A percentile compares a stretch with the other conserved stretches of the same genome.
Conservation (phyloP, 2,797 vertebrate species). For the Sebastes vulpes region DNA sequence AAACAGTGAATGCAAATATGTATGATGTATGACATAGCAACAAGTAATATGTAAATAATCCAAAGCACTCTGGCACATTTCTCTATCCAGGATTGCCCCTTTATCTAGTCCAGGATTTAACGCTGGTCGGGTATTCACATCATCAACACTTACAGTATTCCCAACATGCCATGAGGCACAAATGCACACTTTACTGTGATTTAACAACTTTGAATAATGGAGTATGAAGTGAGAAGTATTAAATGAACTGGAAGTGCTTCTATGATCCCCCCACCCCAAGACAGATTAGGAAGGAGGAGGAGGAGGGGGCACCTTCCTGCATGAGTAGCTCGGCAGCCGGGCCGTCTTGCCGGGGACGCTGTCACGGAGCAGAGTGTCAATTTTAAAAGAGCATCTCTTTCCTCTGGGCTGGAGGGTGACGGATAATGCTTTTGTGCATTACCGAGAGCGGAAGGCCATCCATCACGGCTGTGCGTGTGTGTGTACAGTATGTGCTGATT, state of each 20-base stretch:
- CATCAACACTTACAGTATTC: background rate
- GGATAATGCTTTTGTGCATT: slow-evolving; percentile 61
- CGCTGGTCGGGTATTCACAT: background rate
- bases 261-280: slow-evolving; percentile 25
- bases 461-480: slow-evolving; percentile 53
- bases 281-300: slow-evolving; percentile 34
- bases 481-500: slow-evolving; percentile 35
- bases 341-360: slow-evolving; percentile 29
- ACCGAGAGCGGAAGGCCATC: slow-evolving; percentile 50
- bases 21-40: background rate
- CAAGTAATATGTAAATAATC: background rate
- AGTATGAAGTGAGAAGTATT: slow-evolving; percentile 49
- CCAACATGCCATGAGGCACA: background rate
- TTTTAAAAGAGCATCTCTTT: slow-evolving; percentile 69
- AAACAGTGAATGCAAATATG: background rate
- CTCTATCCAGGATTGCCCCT: background rate
- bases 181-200: slow-evolving; percentile 25
- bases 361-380: slow-evolving; percentile 41
- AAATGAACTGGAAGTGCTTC: slow-evolving; percentile 55
- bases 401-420: slow-evolving; percentile 51
- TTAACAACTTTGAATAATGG: slow-evolving; percentile 50
- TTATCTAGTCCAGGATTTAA: background rate
- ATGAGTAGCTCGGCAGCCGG: slow-evolving; percentile 33
- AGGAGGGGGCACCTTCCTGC: slow-evolving; percentile 47
- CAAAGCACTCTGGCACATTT: background rate